phyloP scores from a whole-genome alignment of 2,888 invertebrate genomes.

The Mamestra brassicae region DNA sequence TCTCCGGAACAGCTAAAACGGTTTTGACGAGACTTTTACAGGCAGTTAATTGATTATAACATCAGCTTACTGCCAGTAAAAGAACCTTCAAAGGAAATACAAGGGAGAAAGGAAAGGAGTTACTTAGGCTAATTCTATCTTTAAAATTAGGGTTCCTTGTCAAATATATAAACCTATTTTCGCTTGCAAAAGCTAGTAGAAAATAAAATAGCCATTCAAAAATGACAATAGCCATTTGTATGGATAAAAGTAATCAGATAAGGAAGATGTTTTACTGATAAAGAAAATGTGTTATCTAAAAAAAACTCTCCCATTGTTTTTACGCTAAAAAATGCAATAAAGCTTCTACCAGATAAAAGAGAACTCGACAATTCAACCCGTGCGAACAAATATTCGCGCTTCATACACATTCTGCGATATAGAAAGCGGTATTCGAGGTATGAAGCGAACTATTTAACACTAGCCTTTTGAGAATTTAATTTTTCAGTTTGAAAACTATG shows the following conservation, averaged over 20 bases:
- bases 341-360: background rate
- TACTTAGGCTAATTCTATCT: too few species aligned
- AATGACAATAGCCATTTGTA: background rate
- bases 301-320: conserved; percentile 18
- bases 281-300: background rate
- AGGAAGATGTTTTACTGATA: background rate
- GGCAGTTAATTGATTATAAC: too few species aligned
- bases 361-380: conserved; percentile 1
- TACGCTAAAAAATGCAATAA: conserved; percentile 45
- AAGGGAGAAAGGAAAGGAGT: too few species aligned
- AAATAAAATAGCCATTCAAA: background rate
- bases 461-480: conserved; percentile 13
- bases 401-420: conserved; percentile 15
- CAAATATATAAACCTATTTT: too few species aligned
- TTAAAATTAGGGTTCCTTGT: background rate
- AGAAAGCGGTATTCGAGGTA: background rate
- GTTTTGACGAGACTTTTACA: too few species aligned
- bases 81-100: too few species aligned
- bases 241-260: background rate
- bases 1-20: too few species aligned
- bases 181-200: background rate
- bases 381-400: conserved; percentile 26
- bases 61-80: too few species aligned
- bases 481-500: background rate
- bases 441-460: background rate